These are phyloP conservation scores for Micronisus gabar DNA, from an alignment of 2,113 vertebrate species.

Conservation along the genomic window DNA sequence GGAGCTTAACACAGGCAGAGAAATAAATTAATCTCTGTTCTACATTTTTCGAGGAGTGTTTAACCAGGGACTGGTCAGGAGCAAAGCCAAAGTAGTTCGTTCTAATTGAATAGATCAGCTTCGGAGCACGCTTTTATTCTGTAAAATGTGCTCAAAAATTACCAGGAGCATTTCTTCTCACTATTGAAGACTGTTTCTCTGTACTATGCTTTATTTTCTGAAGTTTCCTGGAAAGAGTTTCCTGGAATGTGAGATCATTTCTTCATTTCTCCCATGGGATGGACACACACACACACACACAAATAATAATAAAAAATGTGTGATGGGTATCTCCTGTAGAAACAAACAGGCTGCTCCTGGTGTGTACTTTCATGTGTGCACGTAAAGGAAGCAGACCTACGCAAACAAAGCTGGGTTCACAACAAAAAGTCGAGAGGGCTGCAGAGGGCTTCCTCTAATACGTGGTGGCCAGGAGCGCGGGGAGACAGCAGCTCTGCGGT, in stretches of 20 bases:
- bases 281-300: not conserved
- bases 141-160: not conserved
- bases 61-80: not conserved
- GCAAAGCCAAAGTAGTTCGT: not conserved
- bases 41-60: not conserved
- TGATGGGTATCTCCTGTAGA: not conserved
- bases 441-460: not conserved
- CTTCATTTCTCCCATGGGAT: conserved; percentile 20
- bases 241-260: conserved; percentile 19
- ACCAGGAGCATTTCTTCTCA: not conserved
- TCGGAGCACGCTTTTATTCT: not conserved
- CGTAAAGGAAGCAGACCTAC: not conserved
- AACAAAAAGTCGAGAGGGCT: not conserved
- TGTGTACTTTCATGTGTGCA: conserved; percentile 14
- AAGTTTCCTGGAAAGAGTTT: conserved; percentile 47
- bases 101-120: not conserved
- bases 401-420: not conserved
- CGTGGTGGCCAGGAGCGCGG: not conserved
- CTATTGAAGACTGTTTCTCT: not conserved
- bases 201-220: not conserved
- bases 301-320: not conserved
- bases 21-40: not conserved
- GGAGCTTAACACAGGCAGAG: not conserved
- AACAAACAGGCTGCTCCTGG: not conserved
- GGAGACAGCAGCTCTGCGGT: not conserved